A percentile compares a stretch with the other conserved stretches of the same genome.
These are phyloP conservation scores for Scrobipalpa costella DNA, from an alignment of 2,888 invertebrate genomes.

Conservation along the genomic window DNA sequence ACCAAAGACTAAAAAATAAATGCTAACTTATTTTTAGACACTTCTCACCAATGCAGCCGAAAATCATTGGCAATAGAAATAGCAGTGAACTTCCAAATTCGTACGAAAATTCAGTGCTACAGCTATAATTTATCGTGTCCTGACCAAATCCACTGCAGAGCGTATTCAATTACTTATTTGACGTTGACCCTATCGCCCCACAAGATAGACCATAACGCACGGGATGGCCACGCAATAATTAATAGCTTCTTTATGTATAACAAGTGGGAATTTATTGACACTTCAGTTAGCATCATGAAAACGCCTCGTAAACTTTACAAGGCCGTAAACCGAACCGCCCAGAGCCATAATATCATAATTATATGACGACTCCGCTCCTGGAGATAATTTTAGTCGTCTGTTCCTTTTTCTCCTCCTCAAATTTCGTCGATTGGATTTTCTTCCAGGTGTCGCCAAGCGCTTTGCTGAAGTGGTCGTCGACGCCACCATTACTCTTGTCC, in stretches of 20 bases:
- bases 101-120: neutral
- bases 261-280: slow-evolving; percentile 72
- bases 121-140: neutral
- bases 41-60: too few relatives aligned
- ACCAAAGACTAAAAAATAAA: neutral
- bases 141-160: neutral
- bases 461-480: slow-evolving; percentile 96
- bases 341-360: slow-evolving; percentile 51
- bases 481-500: slow-evolving; percentile 63
- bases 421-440: slow-evolving; percentile 83
- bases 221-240: slow-evolving; percentile 32
- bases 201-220: neutral
- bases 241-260: slow-evolving; percentile 62
- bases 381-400: slow-evolving; percentile 72
- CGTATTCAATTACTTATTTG: neutral
- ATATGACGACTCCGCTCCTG: slow-evolving; percentile 77
- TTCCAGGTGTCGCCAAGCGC: slow-evolving; percentile 93
- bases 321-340: slow-evolving; percentile 62
- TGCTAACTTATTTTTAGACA: too few relatives aligned
- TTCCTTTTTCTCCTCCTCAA: slow-evolving; percentile 64
- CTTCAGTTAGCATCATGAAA: slow-evolving; percentile 63
- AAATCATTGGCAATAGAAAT: too few relatives aligned
- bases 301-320: slow-evolving; percentile 67
- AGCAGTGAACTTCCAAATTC: neutral
- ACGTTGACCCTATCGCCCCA: slow-evolving; percentile 3